phyloP scores from a whole-genome alignment of 2,113 vertebrate species.

The Amblyornis subalaris region DNA sequence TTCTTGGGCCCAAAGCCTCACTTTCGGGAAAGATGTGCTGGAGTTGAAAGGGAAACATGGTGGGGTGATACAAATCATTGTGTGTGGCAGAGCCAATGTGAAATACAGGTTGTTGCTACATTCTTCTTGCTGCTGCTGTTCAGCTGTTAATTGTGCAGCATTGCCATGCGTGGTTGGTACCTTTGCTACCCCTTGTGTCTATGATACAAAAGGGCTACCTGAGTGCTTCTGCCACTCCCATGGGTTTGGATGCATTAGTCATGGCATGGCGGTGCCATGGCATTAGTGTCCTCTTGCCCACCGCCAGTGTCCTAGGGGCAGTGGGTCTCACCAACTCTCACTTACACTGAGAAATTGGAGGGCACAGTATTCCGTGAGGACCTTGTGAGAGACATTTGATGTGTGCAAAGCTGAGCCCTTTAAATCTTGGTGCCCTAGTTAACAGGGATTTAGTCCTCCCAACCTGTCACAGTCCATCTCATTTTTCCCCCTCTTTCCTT shows the following conservation, averaged over 20 bases:
- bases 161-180: neutral
- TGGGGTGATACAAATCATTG: neutral
- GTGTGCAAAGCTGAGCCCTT: neutral
- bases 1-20: neutral
- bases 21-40: neutral
- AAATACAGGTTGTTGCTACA: neutral
- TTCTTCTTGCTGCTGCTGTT: neutral
- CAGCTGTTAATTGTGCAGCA: neutral
- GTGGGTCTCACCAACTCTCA: neutral
- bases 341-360: neutral
- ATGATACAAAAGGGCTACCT: neutral
- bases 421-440: conserved; percentile 55
- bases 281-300: neutral
- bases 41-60: neutral
- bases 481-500: conserved; percentile 5
- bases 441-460: conserved; percentile 17
- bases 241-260: neutral
- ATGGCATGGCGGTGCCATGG: neutral
- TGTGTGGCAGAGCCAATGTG: no score
- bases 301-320: neutral
- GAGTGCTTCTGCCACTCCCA: neutral
- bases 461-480: conserved; percentile 28
- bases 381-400: neutral
- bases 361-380: neutral
- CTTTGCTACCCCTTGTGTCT: neutral